A percentile compares a stretch with the other conserved stretches of the same genome.
These are phyloP conservation scores for Bos taurus DNA, from an alignment of 2,113 vertebrate species.

Conservation along the genomic window ARS-UCD2.0 NC_037329.1:114147001-114147500, in stretches of 20 bases:
- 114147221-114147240: background rate
- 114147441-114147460: background rate
- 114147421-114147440: background rate
- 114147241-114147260: background rate
- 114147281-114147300: background rate
- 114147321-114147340: background rate
- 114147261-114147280: background rate
- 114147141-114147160: background rate
- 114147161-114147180: rapidly evolving
- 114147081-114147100: background rate
- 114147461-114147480: background rate
- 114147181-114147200: background rate
- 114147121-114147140: background rate
- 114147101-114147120: background rate
- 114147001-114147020: background rate
- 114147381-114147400: background rate
- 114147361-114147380: background rate
- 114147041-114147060: background rate
- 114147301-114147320: background rate
- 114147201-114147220: background rate
- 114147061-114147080: background rate
- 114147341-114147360: background rate
- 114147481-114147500: background rate
- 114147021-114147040: background rate
- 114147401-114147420: background rate